Evolutionary conservation across 1,140 invertebrate genomes (phyloP).

Genomic region (Melanaphis sacchari): DNA sequence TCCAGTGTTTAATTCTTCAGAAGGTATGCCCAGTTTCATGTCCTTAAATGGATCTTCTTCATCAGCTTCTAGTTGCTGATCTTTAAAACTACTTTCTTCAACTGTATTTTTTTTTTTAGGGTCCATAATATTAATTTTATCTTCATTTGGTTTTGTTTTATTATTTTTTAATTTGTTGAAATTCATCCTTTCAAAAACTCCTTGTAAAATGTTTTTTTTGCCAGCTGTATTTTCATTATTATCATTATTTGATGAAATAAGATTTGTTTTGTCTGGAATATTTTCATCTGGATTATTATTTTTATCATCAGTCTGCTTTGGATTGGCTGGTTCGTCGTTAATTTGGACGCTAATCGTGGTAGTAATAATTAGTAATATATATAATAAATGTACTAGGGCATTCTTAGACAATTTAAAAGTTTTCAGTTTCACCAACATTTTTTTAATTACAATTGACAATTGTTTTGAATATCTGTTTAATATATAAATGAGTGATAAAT

Average conservation of each 20-base stretch:
- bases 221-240: background rate
- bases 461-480: background rate
- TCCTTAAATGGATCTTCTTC: too few relatives aligned
- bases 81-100: too few relatives aligned
- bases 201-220: too few relatives aligned
- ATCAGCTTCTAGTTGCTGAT: too few relatives aligned
- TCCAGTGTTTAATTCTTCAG: background rate
- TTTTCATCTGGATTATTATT: too few relatives aligned
- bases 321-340: background rate
- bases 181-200: accelerated
- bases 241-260: background rate
- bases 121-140: too few relatives aligned
- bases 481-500: background rate
- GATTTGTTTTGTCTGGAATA: too few relatives aligned
- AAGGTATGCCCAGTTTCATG: background rate
- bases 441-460: background rate
- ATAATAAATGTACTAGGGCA: background rate
- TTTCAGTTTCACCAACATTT: background rate
- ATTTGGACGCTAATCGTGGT: background rate
- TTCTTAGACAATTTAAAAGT: background rate
- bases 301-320: too few relatives aligned
- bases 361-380: background rate
- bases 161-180: too few relatives aligned
- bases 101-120: too few relatives aligned
- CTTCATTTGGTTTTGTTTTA: too few relatives aligned